Evolutionary conservation across 2,113 vertebrate species (phyloP).

Genomic region (Erinaceus europaeus): DNA sequence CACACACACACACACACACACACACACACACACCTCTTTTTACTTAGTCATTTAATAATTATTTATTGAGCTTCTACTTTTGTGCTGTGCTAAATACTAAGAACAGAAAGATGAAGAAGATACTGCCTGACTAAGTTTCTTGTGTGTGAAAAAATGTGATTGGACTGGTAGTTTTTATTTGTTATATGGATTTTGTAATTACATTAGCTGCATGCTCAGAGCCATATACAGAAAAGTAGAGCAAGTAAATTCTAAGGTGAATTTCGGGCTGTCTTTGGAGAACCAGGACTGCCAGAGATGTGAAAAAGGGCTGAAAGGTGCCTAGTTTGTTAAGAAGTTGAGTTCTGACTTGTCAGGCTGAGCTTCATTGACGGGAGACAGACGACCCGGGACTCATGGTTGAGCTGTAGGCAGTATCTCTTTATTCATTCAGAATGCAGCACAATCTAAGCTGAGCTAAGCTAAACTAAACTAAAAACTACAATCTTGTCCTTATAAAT

Average conservation of each 20-base stretch:
- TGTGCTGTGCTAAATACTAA: neutral
- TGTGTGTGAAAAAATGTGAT: neutral
- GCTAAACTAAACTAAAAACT: too few relatives aligned
- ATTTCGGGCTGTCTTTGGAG: constrained; percentile 38
- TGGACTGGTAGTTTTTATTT: constrained; percentile 16
- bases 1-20: neutral
- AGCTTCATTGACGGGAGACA: too few relatives aligned
- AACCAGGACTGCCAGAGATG: neutral
- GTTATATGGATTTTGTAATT: constrained; percentile 35
- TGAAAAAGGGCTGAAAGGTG: neutral
- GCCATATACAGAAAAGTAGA: constrained; percentile 20
- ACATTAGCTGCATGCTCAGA: constrained; percentile 20
- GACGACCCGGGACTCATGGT: too few relatives aligned
- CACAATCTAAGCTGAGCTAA: too few relatives aligned
- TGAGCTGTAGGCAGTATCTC: too few relatives aligned
- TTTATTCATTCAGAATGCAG: too few relatives aligned
- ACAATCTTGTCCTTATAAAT: too few relatives aligned
- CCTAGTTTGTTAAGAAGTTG: constrained; percentile 42
- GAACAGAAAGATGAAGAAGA: neutral
- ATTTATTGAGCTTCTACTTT: constrained; percentile 20
- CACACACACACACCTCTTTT: neutral
- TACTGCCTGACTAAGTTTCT: neutral
- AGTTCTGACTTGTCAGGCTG: constrained; percentile 19
- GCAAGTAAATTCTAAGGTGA: constrained; percentile 10
- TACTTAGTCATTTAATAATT: neutral